phyloP scores from a whole-genome alignment of 2,797 vertebrate species.

The Pangasius djambal region DNA sequence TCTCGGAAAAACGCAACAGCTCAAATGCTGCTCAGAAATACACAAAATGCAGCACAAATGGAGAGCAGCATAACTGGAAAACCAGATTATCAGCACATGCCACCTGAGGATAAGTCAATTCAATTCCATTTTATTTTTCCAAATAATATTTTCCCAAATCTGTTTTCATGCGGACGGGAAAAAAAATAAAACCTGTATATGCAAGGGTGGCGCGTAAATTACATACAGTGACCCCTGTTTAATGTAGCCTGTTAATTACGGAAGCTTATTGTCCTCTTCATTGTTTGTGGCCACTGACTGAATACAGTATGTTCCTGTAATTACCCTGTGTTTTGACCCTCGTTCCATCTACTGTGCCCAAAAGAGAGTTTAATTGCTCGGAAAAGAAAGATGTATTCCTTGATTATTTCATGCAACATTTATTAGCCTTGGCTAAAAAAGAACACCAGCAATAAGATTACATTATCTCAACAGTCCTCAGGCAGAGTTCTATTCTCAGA shows the following conservation, averaged over 20 bases:
- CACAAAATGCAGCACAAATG: not conserved
- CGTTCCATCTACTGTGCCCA: conserved; percentile 48
- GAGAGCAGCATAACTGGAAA: too few relatives aligned
- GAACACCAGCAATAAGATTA: conserved; percentile 49
- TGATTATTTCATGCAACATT: conserved; percentile 61
- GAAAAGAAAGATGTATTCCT: conserved; percentile 59
- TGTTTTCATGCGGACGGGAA: not conserved
- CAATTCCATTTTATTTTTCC: not conserved
- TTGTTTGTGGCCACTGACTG: conserved; percentile 57
- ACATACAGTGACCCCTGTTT: conserved; percentile 47
- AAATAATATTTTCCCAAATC: not conserved
- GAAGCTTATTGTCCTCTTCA: conserved; percentile 20
- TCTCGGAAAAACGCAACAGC: not conserved
- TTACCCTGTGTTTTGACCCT: conserved; percentile 53
- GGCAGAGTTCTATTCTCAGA: conserved; percentile 40
- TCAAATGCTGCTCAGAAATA: not conserved
- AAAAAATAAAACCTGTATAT: too few relatives aligned
- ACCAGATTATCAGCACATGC: not conserved
- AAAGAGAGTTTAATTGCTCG: conserved; percentile 59
- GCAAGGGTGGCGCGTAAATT: not conserved
- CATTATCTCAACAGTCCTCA: conserved; percentile 42
- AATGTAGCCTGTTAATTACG: conserved; percentile 43
- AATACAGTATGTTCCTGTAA: conserved; percentile 45
- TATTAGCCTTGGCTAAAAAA: conserved; percentile 50
- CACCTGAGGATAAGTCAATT: not conserved